These are phyloP conservation scores for Tricholaema leucomelas DNA, from an alignment of 2,113 vertebrate species.

Conservation along the genomic window DNA sequence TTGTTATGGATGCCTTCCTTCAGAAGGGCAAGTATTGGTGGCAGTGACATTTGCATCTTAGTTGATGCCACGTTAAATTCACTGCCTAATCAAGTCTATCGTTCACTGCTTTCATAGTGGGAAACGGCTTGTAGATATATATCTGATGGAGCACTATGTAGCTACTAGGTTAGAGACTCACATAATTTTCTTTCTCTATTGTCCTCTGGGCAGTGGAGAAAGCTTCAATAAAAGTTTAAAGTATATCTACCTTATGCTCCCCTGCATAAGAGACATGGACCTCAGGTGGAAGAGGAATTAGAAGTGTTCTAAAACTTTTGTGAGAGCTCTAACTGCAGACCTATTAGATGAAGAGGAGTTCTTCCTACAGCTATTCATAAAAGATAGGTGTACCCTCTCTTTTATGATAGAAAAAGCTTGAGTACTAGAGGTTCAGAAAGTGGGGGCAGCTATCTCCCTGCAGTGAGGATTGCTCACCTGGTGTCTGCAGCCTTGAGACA, in stretches of 20 bases:
- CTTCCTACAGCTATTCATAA: background rate
- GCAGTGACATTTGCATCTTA: background rate
- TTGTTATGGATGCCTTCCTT: background rate
- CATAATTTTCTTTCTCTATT: background rate
- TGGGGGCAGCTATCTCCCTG: background rate
- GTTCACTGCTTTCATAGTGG: background rate
- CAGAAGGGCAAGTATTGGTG: background rate
- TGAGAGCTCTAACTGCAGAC: background rate
- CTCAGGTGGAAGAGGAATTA: background rate
- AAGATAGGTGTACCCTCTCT: background rate
- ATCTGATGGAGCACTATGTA: accelerated
- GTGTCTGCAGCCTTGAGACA: background rate
- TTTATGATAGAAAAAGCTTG: background rate
- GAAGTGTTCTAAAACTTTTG: background rate
- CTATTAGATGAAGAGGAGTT: slow-evolving; percentile 1
- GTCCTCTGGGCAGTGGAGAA: background rate
- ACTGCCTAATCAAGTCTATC: background rate
- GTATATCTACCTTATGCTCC: background rate
- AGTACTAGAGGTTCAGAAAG: background rate
- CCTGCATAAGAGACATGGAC: background rate
- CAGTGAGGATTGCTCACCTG: background rate
- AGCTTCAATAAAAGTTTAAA: background rate
- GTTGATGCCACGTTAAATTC: background rate
- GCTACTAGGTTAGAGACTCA: background rate
- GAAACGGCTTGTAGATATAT: background rate